Conservation (phyloP, 1,140 invertebrate species). For the Drosophila ohnishii region DNA sequence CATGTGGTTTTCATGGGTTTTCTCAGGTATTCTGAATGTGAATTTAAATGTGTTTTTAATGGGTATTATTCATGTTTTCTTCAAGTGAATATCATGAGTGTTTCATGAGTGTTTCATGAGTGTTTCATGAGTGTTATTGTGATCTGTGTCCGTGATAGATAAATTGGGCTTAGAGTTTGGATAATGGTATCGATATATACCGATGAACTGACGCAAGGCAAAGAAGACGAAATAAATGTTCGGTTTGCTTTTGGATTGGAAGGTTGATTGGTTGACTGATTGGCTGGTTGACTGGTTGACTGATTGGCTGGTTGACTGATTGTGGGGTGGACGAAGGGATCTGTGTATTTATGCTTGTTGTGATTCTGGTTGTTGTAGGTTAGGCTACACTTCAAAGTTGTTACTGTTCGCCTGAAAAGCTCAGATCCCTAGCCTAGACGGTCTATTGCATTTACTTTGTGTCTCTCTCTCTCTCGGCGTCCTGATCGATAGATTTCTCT, state of each 20-base stretch:
- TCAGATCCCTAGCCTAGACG: constrained; percentile 40
- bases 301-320: constrained; percentile 24
- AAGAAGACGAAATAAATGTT: constrained; percentile 60
- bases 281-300: constrained; percentile 26
- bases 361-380: constrained; percentile 55
- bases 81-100: constrained; percentile 7
- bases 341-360: constrained; percentile 74
- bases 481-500: constrained; percentile 6
- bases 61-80: background rate
- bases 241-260: constrained; percentile 46
- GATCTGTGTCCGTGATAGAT: constrained; percentile 18
- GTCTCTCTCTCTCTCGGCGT: constrained; percentile 11
- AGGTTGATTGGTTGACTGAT: constrained; percentile 40
- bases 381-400: constrained; percentile 24
- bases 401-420: constrained; percentile 31
- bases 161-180: constrained; percentile 15
- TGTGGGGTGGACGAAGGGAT: constrained; percentile 40
- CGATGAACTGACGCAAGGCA: constrained; percentile 44
- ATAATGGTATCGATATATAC: constrained; percentile 12
- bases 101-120: constrained; percentile 3
- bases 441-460: constrained; percentile 47
- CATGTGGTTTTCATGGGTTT: constrained; percentile 1
- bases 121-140: constrained; percentile 5
- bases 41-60: constrained; percentile 10
- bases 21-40: background rate